These are phyloP conservation scores for Podarcis muralis DNA, from an alignment of 2,113 vertebrate genomes.

Conservation along the genomic window DNA sequence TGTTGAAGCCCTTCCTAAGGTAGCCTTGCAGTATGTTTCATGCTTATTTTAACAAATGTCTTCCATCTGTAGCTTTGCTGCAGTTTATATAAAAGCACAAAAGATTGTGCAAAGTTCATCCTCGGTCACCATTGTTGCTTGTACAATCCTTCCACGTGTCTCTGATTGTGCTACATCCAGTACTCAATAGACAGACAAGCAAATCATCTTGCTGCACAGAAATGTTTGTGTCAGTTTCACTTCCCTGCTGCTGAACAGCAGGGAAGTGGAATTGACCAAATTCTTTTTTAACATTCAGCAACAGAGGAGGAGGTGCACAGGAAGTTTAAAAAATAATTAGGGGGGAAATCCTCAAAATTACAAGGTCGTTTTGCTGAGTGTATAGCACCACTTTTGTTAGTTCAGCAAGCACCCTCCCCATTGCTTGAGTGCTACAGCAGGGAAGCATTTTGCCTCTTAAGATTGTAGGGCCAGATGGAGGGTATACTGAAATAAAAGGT, in stretches of 20 bases:
- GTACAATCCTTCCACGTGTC: neutral
- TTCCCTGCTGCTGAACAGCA: neutral
- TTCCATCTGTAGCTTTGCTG: neutral
- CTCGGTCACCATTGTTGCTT: neutral
- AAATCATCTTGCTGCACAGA: neutral
- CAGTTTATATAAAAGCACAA: neutral
- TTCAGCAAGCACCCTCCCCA: neutral
- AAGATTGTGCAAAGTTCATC: neutral
- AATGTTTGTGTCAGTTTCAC: neutral
- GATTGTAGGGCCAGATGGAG: neutral
- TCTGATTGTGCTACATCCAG: neutral
- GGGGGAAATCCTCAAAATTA: neutral
- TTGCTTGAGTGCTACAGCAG: neutral
- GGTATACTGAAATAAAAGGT: neutral
- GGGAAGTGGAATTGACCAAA: neutral
- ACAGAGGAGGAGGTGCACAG: neutral
- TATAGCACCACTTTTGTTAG: neutral
- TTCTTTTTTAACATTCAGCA: neutral
- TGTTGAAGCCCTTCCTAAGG: conserved; percentile 83
- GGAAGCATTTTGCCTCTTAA: no score
- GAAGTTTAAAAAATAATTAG: neutral
- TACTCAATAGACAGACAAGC: neutral
- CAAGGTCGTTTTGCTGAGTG: neutral
- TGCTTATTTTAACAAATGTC: neutral
- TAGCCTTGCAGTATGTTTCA: conserved; percentile 60